These are phyloP conservation scores for Odontamblyopus rebecca DNA, from an alignment of 2,797 vertebrate species.

Conservation along the genomic window DNA sequence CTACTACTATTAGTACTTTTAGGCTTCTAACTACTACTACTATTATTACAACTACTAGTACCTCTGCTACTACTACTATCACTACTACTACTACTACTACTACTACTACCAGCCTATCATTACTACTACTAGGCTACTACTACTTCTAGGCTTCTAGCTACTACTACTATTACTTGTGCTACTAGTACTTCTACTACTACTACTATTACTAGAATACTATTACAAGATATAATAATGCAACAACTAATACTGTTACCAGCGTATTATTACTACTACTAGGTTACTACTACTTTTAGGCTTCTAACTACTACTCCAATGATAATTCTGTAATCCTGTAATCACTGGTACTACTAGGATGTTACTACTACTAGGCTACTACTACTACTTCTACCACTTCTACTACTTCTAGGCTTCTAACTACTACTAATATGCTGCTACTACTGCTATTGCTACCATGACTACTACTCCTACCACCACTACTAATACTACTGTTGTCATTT, in stretches of 20 bases:
- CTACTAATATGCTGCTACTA: background rate
- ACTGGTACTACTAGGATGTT: background rate
- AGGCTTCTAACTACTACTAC: too few species aligned
- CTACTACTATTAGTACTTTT: background rate
- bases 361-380: background rate
- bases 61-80: background rate
- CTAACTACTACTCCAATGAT: background rate
- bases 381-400: background rate
- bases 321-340: too few species aligned
- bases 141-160: background rate
- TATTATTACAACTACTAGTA: background rate
- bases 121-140: background rate
- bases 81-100: background rate
- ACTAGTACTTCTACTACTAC: background rate
- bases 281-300: background rate
- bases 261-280: too few species aligned
- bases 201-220: background rate
- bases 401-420: background rate
- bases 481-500: too few species aligned
- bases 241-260: too few species aligned
- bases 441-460: background rate
- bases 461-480: background rate
- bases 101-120: too few species aligned
- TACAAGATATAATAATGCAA: too few species aligned
- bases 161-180: background rate